Percentiles rank a stretch among this genome's conserved stretches.
These are phyloP conservation scores for Cataglyphis livida DNA, from an alignment of 2,888 invertebrate species.

Conservation along the genomic window DNA sequence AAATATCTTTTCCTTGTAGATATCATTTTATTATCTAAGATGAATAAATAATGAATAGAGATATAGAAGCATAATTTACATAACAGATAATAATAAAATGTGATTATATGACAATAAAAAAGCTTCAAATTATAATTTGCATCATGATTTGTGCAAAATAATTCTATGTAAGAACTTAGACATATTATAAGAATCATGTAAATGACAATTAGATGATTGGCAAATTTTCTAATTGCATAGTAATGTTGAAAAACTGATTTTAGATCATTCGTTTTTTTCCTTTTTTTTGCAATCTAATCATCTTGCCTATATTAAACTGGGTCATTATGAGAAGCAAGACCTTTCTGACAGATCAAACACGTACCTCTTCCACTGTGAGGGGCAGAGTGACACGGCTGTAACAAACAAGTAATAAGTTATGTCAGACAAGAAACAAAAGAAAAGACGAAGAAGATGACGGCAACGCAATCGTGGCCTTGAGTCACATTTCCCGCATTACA, in stretches of 20 bases:
- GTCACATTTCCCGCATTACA: conserved; percentile 32
- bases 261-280: conserved; percentile 33
- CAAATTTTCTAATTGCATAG: conserved; percentile 62
- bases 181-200: conserved; percentile 27
- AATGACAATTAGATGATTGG: conserved; percentile 76
- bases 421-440: neutral
- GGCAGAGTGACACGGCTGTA: conserved; percentile 98
- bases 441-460: conserved; percentile 44
- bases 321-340: conserved; percentile 64
- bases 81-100: neutral
- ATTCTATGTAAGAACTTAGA: conserved; percentile 9
- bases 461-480: conserved; percentile 68
- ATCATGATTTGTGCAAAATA: conserved; percentile 13
- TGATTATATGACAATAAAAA: neutral
- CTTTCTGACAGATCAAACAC: conserved; percentile 80
- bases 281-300: conserved; percentile 46
- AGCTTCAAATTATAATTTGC: neutral
- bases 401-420: conserved; percentile 83
- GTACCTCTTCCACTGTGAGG: conserved; percentile 98
- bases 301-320: conserved; percentile 47
- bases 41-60: neutral
- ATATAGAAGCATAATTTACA: neutral
- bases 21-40: neutral
- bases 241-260: conserved; percentile 44
- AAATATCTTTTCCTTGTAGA: neutral